Evolutionary conservation across 1,140 invertebrate genomes (phyloP), one percentile per base, ranked within the genome.

Genomic region (Diuraphis noxia): DNA sequence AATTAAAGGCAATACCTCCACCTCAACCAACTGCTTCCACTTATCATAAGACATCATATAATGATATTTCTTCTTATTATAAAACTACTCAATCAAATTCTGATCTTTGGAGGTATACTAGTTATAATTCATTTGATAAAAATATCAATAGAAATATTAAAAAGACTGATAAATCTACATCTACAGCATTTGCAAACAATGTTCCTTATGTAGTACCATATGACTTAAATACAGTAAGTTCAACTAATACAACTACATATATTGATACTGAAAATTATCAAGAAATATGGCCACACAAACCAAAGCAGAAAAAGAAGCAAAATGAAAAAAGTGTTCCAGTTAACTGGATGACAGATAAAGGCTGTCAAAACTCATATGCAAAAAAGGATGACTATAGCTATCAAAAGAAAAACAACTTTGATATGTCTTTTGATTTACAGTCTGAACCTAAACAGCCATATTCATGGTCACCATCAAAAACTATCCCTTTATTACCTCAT

Each of bases 401-500:
- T 52, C 89, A 91, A 91, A 91, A 82, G 89, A 91, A 91, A 82
- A 82, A 91, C 25, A 91, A 81, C 40, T 91, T 52, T 81, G 89
- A 91, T 82, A 81, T 91, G 77, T 49, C 63, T 52, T 91, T 82
- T 91, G 89, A 91, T 40, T n/a, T 91, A 46, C 89, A 91, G 30
- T 30, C 89, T 19, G 89, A 91, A 49, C 72, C 89, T 81, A 91
- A 91, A 91, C 89, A 91, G 82, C 19, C 89, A 34, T 92, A 90
- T 85, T 90, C 92, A 52, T 93, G 93, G 93, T 93, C 93, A 23
- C 93, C 93, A 21, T 93, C 92, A 63, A 93, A 93, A 92, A 91
- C 92, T 41, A 81, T 92, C n/a, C 92, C 91, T n/a, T 92, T 93
- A 52, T 56, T 93, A n/a, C 92, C 93, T 38, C 91, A 93, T 88